Conservation (phyloP, 2,888 invertebrate species). For the Muscina levida region DNA sequence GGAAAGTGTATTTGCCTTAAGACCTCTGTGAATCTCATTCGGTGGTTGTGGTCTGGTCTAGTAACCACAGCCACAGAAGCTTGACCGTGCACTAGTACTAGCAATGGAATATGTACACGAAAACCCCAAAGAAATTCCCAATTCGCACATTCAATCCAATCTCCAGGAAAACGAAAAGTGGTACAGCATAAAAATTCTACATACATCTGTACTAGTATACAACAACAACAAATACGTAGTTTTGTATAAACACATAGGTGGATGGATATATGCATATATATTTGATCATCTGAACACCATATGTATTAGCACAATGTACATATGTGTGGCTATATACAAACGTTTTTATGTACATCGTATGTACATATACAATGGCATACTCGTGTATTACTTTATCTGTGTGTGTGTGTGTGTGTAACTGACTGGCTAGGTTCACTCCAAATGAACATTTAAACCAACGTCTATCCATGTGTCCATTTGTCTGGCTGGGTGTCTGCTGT, state of each 20-base stretch:
- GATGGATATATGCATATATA: not conserved
- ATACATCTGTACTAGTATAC: not conserved
- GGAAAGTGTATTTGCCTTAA: slow-evolving; percentile 37
- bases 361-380: not conserved
- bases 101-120: not conserved
- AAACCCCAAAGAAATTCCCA: slow-evolving; percentile 59
- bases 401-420: not conserved
- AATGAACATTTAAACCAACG: slow-evolving; percentile 22
- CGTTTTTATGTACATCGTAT: no score
- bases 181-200: slow-evolving; percentile 2
- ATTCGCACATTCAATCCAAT: slow-evolving; percentile 66
- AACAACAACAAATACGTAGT: not conserved
- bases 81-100: slow-evolving; percentile 5
- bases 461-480: slow-evolving; percentile 19
- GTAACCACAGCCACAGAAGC: slow-evolving; percentile 35
- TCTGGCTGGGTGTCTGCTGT: slow-evolving; percentile 12
- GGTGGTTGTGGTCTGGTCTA: slow-evolving; percentile 9
- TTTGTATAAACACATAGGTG: no score
- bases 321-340: no score
- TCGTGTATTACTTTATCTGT: not conserved
- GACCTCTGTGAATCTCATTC: slow-evolving; percentile 26
- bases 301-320: not conserved
- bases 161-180: slow-evolving; percentile 49
- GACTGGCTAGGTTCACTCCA: not conserved
- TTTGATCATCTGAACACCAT: not conserved